Evolutionary conservation across 2,888 invertebrate genomes (phyloP).

Genomic region (Amblyjoppa fuscipennis): DNA sequence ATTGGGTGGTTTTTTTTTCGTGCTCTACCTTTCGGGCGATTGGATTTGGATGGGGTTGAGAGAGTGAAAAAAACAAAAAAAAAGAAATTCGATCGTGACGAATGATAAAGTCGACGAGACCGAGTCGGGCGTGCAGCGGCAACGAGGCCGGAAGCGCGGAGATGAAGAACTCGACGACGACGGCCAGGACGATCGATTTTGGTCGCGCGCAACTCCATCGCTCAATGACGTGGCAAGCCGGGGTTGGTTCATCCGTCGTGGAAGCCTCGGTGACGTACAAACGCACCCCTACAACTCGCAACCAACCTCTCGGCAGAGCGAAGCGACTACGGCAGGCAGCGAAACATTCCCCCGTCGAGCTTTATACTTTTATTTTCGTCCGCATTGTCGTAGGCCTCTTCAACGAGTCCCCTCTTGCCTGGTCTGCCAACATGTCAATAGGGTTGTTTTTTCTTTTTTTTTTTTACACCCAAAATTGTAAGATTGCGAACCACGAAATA

Average conservation of each 20-base stretch:
- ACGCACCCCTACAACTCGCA: slow-evolving; percentile 15
- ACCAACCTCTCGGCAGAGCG: not conserved
- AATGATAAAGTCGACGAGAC: slow-evolving; percentile 29
- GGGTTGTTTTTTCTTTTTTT: not conserved
- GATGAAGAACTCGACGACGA: slow-evolving; percentile 24
- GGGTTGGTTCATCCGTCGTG: slow-evolving; percentile 39
- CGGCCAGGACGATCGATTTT: slow-evolving; percentile 30
- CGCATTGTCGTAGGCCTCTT: slow-evolving; percentile 59
- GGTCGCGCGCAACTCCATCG: slow-evolving; percentile 24
- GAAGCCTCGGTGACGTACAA: slow-evolving; percentile 40
- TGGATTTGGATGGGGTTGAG: slow-evolving; percentile 1
- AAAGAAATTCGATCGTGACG: slow-evolving; percentile 15
- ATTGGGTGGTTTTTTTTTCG: not conserved
- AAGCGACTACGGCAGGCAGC: not conserved
- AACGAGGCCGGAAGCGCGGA: slow-evolving; percentile 11
- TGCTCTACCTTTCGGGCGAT: slow-evolving; percentile 32
- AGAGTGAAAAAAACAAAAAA: slow-evolving; percentile 13
- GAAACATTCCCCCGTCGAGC: slow-evolving; percentile 20
- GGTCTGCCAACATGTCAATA: slow-evolving; percentile 11
- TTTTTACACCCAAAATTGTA: not conserved
- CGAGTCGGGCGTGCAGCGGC: not conserved
- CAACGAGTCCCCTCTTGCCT: slow-evolving; percentile 22
- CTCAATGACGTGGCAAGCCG: slow-evolving; percentile 46
- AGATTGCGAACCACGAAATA: not conserved
- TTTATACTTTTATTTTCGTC: slow-evolving; percentile 66